Percentiles rank a stretch among this genome's conserved stretches.
These are phyloP conservation scores for Chiloscyllium plagiosum DNA, from an alignment of 2,113 vertebrate species.

Conservation along the genomic window DNA sequence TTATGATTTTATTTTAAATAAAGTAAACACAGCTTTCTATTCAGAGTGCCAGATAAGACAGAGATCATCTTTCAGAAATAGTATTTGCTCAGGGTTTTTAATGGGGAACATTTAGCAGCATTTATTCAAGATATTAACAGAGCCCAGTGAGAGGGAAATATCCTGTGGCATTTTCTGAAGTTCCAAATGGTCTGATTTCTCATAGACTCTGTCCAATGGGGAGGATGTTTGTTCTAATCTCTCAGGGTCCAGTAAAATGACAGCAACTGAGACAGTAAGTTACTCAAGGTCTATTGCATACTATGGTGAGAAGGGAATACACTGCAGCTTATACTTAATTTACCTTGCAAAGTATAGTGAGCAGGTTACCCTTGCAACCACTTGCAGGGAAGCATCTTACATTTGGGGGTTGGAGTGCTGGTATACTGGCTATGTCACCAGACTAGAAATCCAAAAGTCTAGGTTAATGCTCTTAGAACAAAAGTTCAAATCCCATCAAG, in stretches of 20 bases:
- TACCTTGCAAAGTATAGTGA: neutral
- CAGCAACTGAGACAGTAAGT: neutral
- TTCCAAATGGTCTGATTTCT: neutral
- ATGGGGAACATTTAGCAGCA: neutral
- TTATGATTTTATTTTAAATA: neutral
- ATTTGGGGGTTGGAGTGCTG: no score
- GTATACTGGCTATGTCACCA: no score
- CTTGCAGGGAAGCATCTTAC: no score
- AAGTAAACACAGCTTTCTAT: neutral
- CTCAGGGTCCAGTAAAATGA: neutral
- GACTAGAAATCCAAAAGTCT: no score
- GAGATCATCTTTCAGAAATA: neutral
- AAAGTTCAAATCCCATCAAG: no score
- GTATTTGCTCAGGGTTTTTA: neutral
- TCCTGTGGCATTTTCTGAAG: neutral
- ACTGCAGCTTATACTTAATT: neutral
- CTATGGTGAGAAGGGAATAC: neutral
- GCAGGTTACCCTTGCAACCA: neutral
- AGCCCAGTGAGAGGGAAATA: neutral
- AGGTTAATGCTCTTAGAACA: no score
- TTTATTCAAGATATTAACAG: neutral
- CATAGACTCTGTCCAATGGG: neutral
- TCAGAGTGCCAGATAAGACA: neutral
- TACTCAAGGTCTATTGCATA: neutral
- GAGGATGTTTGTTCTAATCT: neutral